Percentiles rank a stretch among this genome's conserved stretches.
Evolutionary conservation across 2,797 vertebrate genomes (phyloP).

Genomic region (Gymnocypris eckloni): DNA sequence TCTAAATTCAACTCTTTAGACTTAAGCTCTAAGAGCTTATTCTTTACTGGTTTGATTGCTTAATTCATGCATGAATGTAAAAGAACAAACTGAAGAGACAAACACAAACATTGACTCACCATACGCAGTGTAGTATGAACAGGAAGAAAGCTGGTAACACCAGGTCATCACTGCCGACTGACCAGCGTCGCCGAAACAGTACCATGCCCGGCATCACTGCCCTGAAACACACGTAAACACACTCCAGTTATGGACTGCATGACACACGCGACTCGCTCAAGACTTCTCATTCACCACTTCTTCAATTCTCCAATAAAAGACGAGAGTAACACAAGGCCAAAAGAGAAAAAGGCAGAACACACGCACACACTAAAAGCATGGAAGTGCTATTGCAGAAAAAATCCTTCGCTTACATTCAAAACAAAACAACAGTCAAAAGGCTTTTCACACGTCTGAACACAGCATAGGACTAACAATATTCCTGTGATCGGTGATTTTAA

Average conservation of each 20-base stretch:
- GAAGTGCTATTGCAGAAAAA: background rate
- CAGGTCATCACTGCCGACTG: conserved; percentile 99
- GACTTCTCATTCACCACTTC: background rate
- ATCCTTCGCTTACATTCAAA: background rate
- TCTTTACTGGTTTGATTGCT: background rate
- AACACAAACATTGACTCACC: conserved; percentile 79
- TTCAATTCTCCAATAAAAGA: conserved; percentile 10
- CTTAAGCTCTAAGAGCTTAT: background rate
- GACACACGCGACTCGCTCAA: background rate
- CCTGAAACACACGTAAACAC: conserved; percentile 65
- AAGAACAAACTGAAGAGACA: conserved; percentile 13
- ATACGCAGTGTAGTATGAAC: conserved; percentile 96
- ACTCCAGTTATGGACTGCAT: background rate
- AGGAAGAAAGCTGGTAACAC: conserved; percentile 98
- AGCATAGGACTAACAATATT: background rate
- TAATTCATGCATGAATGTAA: background rate
- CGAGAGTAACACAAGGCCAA: background rate
- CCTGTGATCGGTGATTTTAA: background rate
- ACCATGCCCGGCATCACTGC: conserved; percentile 98
- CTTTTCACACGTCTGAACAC: background rate
- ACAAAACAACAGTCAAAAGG: background rate
- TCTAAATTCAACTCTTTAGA: background rate
- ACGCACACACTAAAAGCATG: background rate
- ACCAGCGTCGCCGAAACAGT: conserved; percentile 99
- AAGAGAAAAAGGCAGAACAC: background rate